Conservation (phyloP, 2,113 vertebrate genomes). For the Nesospiza acunhae region DNA sequence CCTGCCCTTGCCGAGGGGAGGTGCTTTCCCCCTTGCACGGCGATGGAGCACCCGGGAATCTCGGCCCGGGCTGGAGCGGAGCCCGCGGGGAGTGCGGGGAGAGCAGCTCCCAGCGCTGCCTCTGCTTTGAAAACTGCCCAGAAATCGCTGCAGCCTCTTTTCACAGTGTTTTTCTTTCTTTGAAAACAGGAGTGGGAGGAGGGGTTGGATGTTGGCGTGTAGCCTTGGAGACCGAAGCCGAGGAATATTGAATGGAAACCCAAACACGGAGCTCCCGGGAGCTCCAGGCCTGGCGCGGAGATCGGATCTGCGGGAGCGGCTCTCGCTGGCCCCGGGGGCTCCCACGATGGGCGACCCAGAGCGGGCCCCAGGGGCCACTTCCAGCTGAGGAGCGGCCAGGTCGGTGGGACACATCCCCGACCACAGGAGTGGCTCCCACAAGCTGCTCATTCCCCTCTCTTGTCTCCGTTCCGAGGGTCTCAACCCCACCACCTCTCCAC, state of each 20-base stretch:
- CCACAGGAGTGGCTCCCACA: rapidly evolving
- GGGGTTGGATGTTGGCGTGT: constrained; percentile 27
- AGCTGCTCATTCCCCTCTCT: rapidly evolving
- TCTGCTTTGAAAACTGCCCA: background rate
- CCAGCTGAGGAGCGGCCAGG: background rate
- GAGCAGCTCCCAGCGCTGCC: background rate
- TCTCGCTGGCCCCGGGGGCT: background rate
- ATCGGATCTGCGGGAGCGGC: background rate
- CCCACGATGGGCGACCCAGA: background rate
- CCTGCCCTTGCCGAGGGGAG: background rate
- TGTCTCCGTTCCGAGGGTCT: background rate
- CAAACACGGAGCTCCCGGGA: background rate
- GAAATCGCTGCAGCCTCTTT: constrained; percentile 8
- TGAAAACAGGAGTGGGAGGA: constrained; percentile 56
- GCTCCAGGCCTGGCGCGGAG: background rate
- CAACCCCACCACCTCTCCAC: background rate
- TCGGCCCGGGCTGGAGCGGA: rapidly evolving
- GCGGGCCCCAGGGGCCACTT: rapidly evolving
- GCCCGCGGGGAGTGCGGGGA: rapidly evolving
- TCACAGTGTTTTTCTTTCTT: constrained; percentile 50
- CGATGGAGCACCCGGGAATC: background rate
- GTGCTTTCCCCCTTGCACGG: rapidly evolving
- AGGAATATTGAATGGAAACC: constrained; percentile 56
- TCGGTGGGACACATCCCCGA: rapidly evolving
- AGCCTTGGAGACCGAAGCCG: constrained; percentile 45